Conservation (phyloP, 2,888 invertebrate genomes). For the Drosophila koepferae region DNA sequence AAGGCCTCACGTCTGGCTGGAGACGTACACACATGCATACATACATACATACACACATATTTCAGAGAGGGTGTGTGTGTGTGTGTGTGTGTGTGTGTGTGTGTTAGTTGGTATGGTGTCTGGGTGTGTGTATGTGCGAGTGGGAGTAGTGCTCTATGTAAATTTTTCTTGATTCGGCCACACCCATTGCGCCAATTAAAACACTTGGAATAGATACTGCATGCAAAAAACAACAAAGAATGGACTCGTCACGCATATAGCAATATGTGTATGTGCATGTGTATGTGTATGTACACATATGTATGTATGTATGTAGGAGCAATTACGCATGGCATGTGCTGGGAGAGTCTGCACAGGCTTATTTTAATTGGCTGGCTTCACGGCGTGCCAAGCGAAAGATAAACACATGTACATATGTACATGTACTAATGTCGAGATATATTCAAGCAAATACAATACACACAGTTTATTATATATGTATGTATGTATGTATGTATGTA, state of each 20-base stretch:
- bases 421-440: background rate
- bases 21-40: background rate
- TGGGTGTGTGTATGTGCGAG: background rate
- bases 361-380: slow-evolving; percentile 52
- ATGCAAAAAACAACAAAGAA: slow-evolving; percentile 8
- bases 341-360: slow-evolving; percentile 18
- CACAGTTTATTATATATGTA: background rate
- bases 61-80: no score
- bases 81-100: no score
- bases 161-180: slow-evolving; percentile 31
- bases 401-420: background rate
- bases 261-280: background rate
- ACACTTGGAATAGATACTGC: slow-evolving; percentile 9
- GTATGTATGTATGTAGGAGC: background rate
- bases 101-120: no score
- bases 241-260: background rate
- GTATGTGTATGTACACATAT: background rate
- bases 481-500: no score
- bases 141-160: slow-evolving; percentile 15
- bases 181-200: slow-evolving; percentile 44
- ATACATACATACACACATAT: background rate
- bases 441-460: background rate
- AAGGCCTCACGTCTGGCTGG: slow-evolving; percentile 28
- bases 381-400: background rate
- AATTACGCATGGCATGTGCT: slow-evolving; percentile 5